These are phyloP conservation scores for Eptatretus atami DNA, from an alignment of 2,797 vertebrate genomes.

Conservation along the genomic window DNA sequence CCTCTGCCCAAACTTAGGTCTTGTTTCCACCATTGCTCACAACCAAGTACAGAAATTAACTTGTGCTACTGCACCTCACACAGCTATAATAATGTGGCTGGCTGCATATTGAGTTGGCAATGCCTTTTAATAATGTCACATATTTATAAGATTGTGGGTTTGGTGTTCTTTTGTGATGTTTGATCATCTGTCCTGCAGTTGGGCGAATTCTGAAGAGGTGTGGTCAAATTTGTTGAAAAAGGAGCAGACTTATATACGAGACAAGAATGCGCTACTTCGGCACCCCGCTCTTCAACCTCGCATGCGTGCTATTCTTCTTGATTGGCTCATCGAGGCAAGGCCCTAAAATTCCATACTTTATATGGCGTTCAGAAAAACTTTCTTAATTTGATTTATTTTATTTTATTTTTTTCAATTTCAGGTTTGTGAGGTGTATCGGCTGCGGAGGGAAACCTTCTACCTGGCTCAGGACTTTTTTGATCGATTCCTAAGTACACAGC, in stretches of 20 bases:
- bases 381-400: too few species aligned
- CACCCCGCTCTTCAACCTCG: constrained; percentile 66
- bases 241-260: constrained; percentile 34
- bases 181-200: constrained; percentile 24
- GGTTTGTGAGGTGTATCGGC: constrained; percentile 76
- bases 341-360: background rate
- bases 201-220: constrained; percentile 64
- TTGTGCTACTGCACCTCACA: too few species aligned
- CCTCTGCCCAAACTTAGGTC: too few species aligned
- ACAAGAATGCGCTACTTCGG: constrained; percentile 36
- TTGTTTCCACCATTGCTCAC: too few species aligned
- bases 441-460: constrained; percentile 76
- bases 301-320: constrained; percentile 67
- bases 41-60: too few species aligned
- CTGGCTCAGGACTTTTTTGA: constrained; percentile 84
- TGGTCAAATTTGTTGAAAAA: constrained; percentile 73
- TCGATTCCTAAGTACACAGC: constrained; percentile 74
- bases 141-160: too few species aligned
- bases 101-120: too few species aligned
- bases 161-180: background rate
- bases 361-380: too few species aligned
- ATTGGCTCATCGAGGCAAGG: constrained; percentile 90
- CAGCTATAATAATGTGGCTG: too few species aligned
- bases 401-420: constrained; percentile 12
- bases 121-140: too few species aligned